Percentiles rank a stretch among this genome's conserved stretches.
These are phyloP conservation scores for Hyperoplus lanceolatus DNA, from an alignment of 2,797 vertebrate genomes.

Conservation along the genomic window DNA sequence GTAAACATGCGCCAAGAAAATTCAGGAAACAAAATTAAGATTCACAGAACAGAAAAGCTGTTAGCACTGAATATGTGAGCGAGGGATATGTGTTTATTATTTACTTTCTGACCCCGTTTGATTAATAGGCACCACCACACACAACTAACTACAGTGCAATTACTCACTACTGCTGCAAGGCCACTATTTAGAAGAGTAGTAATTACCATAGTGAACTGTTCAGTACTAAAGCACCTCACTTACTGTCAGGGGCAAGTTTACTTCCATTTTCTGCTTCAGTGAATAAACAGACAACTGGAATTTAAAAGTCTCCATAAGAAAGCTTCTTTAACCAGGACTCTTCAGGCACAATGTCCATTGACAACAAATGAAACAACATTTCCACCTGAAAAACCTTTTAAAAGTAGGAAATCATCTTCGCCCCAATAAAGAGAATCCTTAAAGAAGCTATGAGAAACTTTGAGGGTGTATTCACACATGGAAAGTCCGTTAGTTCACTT, in stretches of 20 bases:
- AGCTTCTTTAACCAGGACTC: background rate
- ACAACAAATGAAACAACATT: background rate
- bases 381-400: background rate
- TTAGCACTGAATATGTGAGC: background rate
- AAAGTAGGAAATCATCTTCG: background rate
- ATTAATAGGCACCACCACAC: background rate
- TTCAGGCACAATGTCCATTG: background rate
- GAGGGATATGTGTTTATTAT: background rate
- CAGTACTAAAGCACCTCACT: constrained; percentile 1
- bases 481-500: too few species aligned
- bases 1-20: background rate
- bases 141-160: background rate
- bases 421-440: background rate
- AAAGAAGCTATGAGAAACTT: background rate
- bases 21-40: background rate
- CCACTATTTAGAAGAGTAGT: background rate
- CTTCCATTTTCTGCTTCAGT: constrained; percentile 23
- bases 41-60: background rate
- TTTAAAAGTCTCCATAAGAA: background rate
- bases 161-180: constrained; percentile 9
- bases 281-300: constrained; percentile 9
- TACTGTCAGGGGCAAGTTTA: constrained; percentile 3
- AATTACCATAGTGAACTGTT: constrained; percentile 25
- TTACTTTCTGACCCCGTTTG: background rate
- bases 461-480: too few species aligned